Base-by-base conservation (phyloP, 2,113 vertebrate genomes). In the Aplodontia rufa region DNA sequence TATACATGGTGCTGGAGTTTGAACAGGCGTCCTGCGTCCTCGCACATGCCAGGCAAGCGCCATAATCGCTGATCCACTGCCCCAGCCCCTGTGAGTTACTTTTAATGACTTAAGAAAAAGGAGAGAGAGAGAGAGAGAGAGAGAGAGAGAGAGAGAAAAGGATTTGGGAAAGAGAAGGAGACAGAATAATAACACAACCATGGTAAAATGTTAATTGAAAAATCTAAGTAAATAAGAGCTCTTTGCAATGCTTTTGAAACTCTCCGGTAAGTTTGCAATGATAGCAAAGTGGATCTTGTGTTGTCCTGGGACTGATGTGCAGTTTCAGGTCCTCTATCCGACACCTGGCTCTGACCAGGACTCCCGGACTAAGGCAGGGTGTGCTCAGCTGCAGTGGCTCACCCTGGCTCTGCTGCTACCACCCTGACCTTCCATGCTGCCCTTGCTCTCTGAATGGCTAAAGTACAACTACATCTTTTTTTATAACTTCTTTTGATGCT, bases 271-370 rank as follows among this genome's bases (percentile, higher is more conserved):
- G 26, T 58, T 13, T 72, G 75, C 40, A 75, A 89, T 69, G 66
- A 26, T 49, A 37, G 72, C 35, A 79, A 66, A 87, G 37, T 83
- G 74, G 71, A 30, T 78, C 42, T 74, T 71, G n/a, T 81, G 3
- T 24, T 37, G 24, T 71, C 78, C 32, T 42, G 4, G 35, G 40
- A 53, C 26, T 32, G 24, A 40, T 8, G 6, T 28, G 53, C 28
- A 2, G 0, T n/a, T 66, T 11, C 72, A 0, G 47, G 37, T 37
- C 53, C 42, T 68, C 55, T 53, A 28, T n/a, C 12, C 35, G 64
- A 13, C 24, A 3, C 0, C 0, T n/a, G 24, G 10, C 19, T 53
- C 35, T 45, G 7, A 40, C 47, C 22, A 14, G 4, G 64, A 74
- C 83, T 51, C 85, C 35, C 40, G 7, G 35, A 28, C 78, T 24